Conservation (phyloP, 2,113 vertebrate species). For the Jaculus jaculus region DNA sequence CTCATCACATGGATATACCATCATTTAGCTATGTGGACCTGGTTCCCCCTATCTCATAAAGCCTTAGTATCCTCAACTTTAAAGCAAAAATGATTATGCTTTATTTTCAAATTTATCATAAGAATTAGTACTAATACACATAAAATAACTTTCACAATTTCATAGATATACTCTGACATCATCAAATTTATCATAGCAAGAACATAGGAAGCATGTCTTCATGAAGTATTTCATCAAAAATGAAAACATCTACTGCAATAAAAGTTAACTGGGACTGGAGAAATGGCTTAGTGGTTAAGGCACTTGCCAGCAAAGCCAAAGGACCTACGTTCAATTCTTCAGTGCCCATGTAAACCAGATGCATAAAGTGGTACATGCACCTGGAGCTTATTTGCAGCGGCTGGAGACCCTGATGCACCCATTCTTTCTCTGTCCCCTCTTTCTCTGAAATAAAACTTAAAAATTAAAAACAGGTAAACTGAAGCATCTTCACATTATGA, state of each 20-base stretch:
- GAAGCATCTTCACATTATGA: neutral
- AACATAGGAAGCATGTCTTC: neutral
- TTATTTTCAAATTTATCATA: neutral
- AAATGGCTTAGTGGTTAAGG: too few relatives aligned
- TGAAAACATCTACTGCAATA: neutral
- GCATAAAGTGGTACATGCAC: too few relatives aligned
- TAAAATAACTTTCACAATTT: neutral
- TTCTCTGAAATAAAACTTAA: too few relatives aligned
- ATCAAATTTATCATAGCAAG: neutral
- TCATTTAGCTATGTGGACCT: neutral
- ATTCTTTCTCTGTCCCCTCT: too few relatives aligned
- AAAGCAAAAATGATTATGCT: neutral
- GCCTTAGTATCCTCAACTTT: neutral
- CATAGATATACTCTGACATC: neutral
- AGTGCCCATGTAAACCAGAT: too few relatives aligned
- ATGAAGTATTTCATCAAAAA: neutral
- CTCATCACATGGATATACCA: neutral
- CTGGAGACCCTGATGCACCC: too few relatives aligned
- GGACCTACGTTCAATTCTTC: too few relatives aligned
- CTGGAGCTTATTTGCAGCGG: too few relatives aligned
- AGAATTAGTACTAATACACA: neutral
- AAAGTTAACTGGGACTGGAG: too few relatives aligned
- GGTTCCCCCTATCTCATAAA: neutral
- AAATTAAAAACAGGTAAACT: too few relatives aligned
- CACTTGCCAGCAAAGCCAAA: too few relatives aligned